Base-by-base conservation (phyloP, 2,888 invertebrate species). In the Macrosiphum euphorbiae region DNA sequence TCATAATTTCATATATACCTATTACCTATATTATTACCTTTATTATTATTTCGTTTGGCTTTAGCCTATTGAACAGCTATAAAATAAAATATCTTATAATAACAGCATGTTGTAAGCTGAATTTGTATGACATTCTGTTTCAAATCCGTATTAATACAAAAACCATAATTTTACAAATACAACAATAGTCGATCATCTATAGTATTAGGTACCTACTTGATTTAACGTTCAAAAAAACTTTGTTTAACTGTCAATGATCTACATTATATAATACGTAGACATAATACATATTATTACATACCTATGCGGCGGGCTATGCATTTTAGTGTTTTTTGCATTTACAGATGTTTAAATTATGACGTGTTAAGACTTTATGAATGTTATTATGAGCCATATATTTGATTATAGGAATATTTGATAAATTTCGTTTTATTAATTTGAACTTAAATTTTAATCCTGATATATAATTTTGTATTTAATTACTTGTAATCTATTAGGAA, bases 201-300 rank as follows among this genome's bases (percentile, higher is more conserved):
- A 41, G 41, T 3, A n/a, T n/a, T n/a, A 41, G 41, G 41, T 41
- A 41, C 41, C 41, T 41, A 41, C 41, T 41, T 41, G 41, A 41
- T 41, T 41, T 41, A 41, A 41, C 35, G 78, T 67, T 44, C 41
- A 44, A 20, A 52, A 41, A 88, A 92, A 67, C 52, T 78, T 28
- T 89, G 84, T 89, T 89, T 88, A 89, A 89, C 26, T 84, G 55
- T 92, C 92, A 26, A 0, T 44, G 13, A 26, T 28, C 47, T 87
- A 35, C 47, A n/a, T 5, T 28, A 41, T 47, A 50, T 26, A n/a
- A 88, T 88, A 58, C 58, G 41, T 88, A 41, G 26, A 58, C 20
- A 4, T 28, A 61, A 11, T 67, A 5, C 41, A 44, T 28, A 89
- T 87, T 35, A 87, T 85, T 52, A 35, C 8, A 13, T 26, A 11